Conservation (phyloP, 2,888 invertebrate genomes). For the Acrobasis suavella region DNA sequence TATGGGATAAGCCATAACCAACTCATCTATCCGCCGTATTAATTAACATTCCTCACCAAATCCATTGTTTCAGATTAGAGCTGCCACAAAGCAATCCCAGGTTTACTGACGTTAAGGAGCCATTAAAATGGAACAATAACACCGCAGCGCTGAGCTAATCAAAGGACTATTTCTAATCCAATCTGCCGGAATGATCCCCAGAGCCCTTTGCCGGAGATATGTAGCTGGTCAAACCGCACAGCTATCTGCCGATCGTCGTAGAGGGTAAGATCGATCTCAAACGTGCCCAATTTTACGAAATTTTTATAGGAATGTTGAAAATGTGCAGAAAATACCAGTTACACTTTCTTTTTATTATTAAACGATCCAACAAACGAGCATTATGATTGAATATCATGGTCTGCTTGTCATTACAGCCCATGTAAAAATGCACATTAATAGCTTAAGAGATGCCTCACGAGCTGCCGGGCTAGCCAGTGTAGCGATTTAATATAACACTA, state of each 20-base stretch:
- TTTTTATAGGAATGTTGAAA: not conserved
- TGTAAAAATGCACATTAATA: no score
- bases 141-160: conserved; percentile 11
- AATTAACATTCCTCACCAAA: conserved; percentile 2
- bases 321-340: not conserved
- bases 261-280: not conserved
- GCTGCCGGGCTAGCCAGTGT: no score
- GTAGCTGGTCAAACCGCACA: not conserved
- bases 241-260: conserved; percentile 3
- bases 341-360: no score
- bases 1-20: not conserved
- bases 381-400: no score
- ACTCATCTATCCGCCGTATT: not conserved
- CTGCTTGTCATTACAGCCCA: no score
- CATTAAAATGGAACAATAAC: conserved; percentile 2
- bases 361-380: no score
- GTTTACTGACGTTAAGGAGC: not conserved
- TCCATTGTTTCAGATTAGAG: conserved; percentile 2
- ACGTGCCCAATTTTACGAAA: not conserved
- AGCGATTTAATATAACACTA: no score
- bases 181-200: conserved; percentile 15
- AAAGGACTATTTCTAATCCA: conserved; percentile 15
- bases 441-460: no score
- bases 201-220: conserved; percentile 8
- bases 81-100: not conserved